phyloP scores from a whole-genome alignment of 1,140 invertebrate genomes.

The Panagrolaimus sp. region DNA sequence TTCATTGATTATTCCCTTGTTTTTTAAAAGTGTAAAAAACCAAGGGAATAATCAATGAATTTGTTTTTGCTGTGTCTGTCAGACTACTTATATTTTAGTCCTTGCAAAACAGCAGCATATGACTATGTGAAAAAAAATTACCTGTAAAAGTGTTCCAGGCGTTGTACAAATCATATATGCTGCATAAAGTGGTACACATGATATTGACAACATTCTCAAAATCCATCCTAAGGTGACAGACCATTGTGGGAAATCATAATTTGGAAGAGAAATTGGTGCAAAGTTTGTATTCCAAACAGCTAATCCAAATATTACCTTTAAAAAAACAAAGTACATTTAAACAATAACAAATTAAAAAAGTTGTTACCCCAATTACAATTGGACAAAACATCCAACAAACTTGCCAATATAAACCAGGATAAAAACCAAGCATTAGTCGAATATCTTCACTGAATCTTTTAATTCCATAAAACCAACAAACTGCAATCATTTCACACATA shows the following conservation, averaged over 20 bases:
- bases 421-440: conserved; percentile 83
- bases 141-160: conserved; percentile 30
- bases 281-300: conserved; percentile 51
- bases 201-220: conserved; percentile 50
- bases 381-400: conserved; percentile 90
- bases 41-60: too few species aligned
- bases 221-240: conserved; percentile 57
- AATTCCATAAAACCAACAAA: conserved; percentile 83
- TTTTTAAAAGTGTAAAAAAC: too few species aligned
- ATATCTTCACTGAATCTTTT: conserved; percentile 83
- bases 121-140: too few species aligned
- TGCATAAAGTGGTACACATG: conserved; percentile 41
- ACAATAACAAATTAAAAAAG: neutral
- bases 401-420: conserved; percentile 80
- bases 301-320: conserved; percentile 50
- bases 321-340: neutral
- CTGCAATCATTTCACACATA: conserved; percentile 76
- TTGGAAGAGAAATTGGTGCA: conserved; percentile 44
- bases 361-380: conserved; percentile 74
- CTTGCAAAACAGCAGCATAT: too few species aligned
- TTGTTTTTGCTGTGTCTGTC: too few species aligned
- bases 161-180: conserved; percentile 45
- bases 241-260: conserved; percentile 51
- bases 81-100: too few species aligned
- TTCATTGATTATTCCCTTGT: too few species aligned